These are phyloP conservation scores for Thamnophis sirtalis DNA, from an alignment of 2,113 vertebrate species.

Conservation along the genomic window DNA sequence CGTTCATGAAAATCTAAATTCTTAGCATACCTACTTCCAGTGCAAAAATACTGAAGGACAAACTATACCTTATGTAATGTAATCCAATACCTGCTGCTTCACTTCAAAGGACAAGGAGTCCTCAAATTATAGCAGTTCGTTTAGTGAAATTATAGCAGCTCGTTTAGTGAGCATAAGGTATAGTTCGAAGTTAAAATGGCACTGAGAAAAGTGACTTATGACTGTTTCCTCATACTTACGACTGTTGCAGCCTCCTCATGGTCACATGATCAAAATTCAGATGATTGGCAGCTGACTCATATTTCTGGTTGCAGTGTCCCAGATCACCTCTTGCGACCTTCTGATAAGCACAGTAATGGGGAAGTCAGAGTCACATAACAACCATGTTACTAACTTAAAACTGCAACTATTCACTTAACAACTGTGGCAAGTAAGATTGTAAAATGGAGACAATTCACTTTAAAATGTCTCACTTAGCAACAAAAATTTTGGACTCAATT, in stretches of 20 bases:
- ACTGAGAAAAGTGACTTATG: not conserved
- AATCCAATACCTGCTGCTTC: not conserved
- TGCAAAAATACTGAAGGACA: not conserved
- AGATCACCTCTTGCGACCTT: not conserved
- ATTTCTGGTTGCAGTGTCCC: not conserved
- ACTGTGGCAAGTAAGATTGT: not conserved
- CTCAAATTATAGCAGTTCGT: not conserved
- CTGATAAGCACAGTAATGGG: not conserved
- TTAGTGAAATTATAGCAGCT: no score
- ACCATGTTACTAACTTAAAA: not conserved
- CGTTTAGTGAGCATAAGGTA: no score
- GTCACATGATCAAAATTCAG: not conserved
- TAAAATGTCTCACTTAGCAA: not conserved
- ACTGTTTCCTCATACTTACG: not conserved
- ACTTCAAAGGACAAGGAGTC: not conserved
- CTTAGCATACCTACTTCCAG: not conserved
- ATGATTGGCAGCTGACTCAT: not conserved
- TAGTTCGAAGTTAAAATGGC: not conserved
- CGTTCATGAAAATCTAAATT: not conserved
- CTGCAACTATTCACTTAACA: not conserved
- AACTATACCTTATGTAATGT: not conserved
- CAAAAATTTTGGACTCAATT: not conserved
- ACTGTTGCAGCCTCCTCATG: not conserved
- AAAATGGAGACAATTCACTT: not conserved
- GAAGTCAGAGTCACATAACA: not conserved